Percentiles rank a stretch among this genome's conserved stretches.
Conservation (phyloP, 2,888 invertebrate genomes). For the Pandemis cinnamomeana region DNA sequence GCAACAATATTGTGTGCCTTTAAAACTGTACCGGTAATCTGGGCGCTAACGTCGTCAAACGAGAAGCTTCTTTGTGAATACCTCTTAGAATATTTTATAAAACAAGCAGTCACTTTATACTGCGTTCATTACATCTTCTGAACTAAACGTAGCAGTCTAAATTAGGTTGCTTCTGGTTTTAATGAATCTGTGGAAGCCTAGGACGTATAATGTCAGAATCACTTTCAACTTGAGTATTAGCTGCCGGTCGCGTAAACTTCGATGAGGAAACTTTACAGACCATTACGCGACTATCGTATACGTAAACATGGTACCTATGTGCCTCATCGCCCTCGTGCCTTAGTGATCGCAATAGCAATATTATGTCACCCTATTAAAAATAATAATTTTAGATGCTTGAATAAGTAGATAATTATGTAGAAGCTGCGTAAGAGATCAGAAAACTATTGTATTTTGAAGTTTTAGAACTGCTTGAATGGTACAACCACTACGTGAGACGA, state of each 20-base stretch:
- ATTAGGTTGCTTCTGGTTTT: constrained; percentile 3
- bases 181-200: constrained; percentile 38
- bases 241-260: constrained; percentile 66
- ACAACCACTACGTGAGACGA: too few species aligned
- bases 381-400: constrained; percentile 24
- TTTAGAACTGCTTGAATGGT: background rate
- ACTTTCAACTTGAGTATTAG: constrained; percentile 63
- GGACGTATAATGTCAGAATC: constrained; percentile 52
- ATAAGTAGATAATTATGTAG: background rate
- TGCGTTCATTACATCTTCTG: background rate
- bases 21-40: background rate
- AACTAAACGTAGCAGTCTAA: background rate
- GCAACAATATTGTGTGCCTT: background rate
- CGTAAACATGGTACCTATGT: constrained; percentile 24
- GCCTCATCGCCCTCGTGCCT: constrained; percentile 18
- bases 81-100: background rate
- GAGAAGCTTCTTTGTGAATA: background rate
- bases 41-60: background rate
- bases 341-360: constrained; percentile 32
- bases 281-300: constrained; percentile 55
- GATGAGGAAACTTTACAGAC: constrained; percentile 75
- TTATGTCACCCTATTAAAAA: constrained; percentile 36
- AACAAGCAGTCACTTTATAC: background rate
- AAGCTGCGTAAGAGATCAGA: background rate
- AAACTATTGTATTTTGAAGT: background rate